Evolutionary conservation across 2,888 invertebrate genomes (phyloP).

Genomic region (Taenaris catops): DNA sequence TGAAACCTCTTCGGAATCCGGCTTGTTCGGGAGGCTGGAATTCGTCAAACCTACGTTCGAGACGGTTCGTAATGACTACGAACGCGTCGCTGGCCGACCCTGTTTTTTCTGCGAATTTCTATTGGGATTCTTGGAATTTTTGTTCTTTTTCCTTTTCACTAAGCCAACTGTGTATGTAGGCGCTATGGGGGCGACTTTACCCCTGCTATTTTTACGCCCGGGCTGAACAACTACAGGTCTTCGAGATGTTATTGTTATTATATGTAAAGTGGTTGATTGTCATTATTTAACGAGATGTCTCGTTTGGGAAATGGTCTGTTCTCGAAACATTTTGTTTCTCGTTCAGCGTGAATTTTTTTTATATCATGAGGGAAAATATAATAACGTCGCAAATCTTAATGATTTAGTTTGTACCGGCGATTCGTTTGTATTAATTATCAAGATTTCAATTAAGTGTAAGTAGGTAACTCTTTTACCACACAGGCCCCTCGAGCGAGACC

Average conservation of each 20-base stretch:
- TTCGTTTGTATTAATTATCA: too few relatives aligned
- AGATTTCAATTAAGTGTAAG: conserved; percentile 13
- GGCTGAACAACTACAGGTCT: conserved; percentile 63
- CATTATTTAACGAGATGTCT: background rate
- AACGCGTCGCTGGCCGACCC: conserved; percentile 73
- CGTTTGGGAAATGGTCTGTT: too few relatives aligned
- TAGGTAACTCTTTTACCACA: conserved; percentile 13
- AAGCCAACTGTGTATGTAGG: conserved; percentile 68
- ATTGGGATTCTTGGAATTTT: conserved; percentile 76
- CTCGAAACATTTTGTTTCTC: too few relatives aligned
- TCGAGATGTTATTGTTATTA: background rate
- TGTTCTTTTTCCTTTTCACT: conserved; percentile 76
- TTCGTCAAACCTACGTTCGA: too few relatives aligned
- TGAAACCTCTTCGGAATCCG: too few relatives aligned
- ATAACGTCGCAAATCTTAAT: too few relatives aligned
- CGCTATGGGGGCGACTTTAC: conserved; percentile 54
- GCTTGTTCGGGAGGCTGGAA: too few relatives aligned
- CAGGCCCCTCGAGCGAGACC: conserved; percentile 4
- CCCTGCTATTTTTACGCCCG: conserved; percentile 60
- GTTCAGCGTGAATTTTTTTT: too few relatives aligned
- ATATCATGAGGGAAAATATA: too few relatives aligned
- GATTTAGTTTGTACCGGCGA: too few relatives aligned
- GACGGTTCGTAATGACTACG: too few relatives aligned
- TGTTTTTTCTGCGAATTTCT: conserved; percentile 75
- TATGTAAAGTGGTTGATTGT: background rate